Evolutionary conservation across 2,888 invertebrate species (phyloP).

Genomic region (Pogonocherus hispidulus): DNA sequence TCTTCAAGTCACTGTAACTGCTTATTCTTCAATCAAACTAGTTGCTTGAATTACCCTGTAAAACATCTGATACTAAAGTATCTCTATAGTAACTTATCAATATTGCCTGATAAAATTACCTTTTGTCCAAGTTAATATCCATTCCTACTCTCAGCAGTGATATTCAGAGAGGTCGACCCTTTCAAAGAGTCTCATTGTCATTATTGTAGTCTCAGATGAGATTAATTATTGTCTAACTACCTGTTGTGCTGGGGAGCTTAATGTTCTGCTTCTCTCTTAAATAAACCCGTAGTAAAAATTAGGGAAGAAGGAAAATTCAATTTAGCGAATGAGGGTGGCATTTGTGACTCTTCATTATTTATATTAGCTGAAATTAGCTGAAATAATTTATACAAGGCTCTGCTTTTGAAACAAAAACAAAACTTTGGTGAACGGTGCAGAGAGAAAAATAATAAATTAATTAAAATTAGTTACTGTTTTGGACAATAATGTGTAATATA

Average conservation of each 20-base stretch:
- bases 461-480: no score
- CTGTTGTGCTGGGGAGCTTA: slow-evolving; percentile 43
- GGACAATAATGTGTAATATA: no score
- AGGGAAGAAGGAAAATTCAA: slow-evolving; percentile 10
- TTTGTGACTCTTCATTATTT: slow-evolving; percentile 3
- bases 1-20: no score
- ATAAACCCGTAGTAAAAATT: slow-evolving; percentile 42
- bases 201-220: slow-evolving; percentile 41
- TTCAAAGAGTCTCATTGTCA: slow-evolving; percentile 33
- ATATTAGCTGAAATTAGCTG: neutral
- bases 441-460: no score
- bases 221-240: slow-evolving; percentile 50
- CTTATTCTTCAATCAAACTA: no score
- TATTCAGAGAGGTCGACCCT: neutral
- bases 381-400: neutral
- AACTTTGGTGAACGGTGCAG: no score
- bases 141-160: neutral
- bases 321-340: neutral
- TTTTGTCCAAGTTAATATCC: no score
- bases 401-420: neutral
- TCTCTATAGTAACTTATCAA: no score
- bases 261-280: slow-evolving; percentile 42
- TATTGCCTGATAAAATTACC: no score
- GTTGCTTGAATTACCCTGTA: no score
- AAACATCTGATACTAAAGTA: no score